Evolutionary conservation across 2,113 vertebrate species (phyloP), one percentile per base, ranked within the genome.

Genomic region (Pachycephala philippinensis): DNA sequence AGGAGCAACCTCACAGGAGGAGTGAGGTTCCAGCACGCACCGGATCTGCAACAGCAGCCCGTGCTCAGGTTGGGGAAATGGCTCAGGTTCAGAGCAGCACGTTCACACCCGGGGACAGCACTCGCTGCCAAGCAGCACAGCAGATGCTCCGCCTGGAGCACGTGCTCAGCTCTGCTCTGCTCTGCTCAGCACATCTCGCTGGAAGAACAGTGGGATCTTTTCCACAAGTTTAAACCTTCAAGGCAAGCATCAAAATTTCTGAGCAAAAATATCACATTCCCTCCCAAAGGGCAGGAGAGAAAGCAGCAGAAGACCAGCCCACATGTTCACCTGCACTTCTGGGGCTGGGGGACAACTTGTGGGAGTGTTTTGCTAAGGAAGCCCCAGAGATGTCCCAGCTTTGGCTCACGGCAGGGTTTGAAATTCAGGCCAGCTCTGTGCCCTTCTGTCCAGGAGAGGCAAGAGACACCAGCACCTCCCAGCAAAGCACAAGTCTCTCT

Each of bases 261-360:
- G 57, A 84, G 57, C 57, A 45, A 52, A 60, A 63, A 17, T 1
- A 26, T 6, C 74, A 9, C 4, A 0, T 26, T 84, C 19, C 40
- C 33, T 82, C 27, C 39, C 7, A 0, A 7, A 44, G 28, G n/a
- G 17, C 16, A 61, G 57, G 26, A 40, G 65, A 77, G 52, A 15
- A 78, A 33, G 0, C 28, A 91, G 84, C 37, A 75, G 47, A 31
- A 27, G 37, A 18, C 1, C 64, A 77, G n/a, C 21, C 27, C 56
- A 27, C 52, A 10, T 0, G 0, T 37, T 37, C 35, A 5, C 57
- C 35, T 26, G n/a, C 0, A 0, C 9, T 24, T 57, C 4, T 0
- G 1, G 69, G 69, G 44, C 72, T 54, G 35, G 71, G 40, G 45
- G 3, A 33, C 22, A n/a, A 11, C 39, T 84, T 76, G 68, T 77